Base-by-base conservation (phyloP, 2,113 vertebrate genomes). In the Gopherus flavomarginatus region DNA sequence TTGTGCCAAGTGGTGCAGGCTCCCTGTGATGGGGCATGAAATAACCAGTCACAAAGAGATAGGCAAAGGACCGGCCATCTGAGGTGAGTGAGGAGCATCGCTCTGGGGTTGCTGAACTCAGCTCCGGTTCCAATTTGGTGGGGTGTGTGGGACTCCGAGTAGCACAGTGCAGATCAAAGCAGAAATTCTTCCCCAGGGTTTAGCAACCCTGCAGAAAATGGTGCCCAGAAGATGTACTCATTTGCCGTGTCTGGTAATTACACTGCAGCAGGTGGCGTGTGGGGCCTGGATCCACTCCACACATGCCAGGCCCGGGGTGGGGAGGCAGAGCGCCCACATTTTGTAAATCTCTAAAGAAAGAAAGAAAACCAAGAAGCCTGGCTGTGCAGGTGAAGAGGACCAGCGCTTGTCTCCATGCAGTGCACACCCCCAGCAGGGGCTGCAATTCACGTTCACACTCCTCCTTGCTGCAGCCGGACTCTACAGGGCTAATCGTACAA, bases 281-380 rank as follows among this genome's bases (percentile, higher is more conserved):
- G 95, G 95, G 96, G 96, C 94, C 96, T 97, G 97, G 97, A 95
- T 87, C 83, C 13, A 7, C 94, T 96, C 96, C 97, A 94, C 27
- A 0, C 95, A 69, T 86, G 85, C 95, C 90, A 92, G 94, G 91
- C 90, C 90, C 16, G 17, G 88, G 56, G 54, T 24, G 54, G 52
- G 92, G 91, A 94, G 90, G 97, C 95, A 93, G 90, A 91, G 88
- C 92, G 85, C 94, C 95, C 94, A 94, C 65, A 19, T 94, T 89
- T 95, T 96, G 96, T 93, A 89, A 96, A 94, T 92, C 95, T 95
- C 94, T 54, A 93, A 96, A 95, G 92, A 96, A 96, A 97, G 95
- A 96, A 96, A 97, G 90, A 93, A 97, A 97, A 94, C 89, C 92
- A 92, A 88, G 93, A 94, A 88, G 72, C 93, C 94, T 96, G 97